Conservation (phyloP, 2,113 vertebrate genomes). For the Origma solitaria region DNA sequence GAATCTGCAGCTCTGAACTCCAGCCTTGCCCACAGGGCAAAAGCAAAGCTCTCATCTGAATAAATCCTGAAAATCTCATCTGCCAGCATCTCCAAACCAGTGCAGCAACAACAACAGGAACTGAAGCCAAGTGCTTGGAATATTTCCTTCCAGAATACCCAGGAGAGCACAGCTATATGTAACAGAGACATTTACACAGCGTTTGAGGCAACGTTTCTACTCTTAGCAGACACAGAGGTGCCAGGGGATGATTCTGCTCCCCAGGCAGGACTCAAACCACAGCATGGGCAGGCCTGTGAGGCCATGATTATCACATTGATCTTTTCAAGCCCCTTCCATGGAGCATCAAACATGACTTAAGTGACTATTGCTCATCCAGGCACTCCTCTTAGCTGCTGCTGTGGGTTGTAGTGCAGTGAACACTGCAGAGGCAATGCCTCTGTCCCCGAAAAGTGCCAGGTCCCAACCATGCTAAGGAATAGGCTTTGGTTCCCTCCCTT, state of each 20-base stretch:
- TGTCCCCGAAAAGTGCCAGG: neutral
- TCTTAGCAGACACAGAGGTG: neutral
- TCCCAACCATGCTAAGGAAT: accelerated
- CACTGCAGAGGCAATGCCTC: neutral
- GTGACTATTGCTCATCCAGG: neutral
- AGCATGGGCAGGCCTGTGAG: neutral
- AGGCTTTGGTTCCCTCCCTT: neutral
- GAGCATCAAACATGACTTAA: neutral
- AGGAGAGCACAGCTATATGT: neutral
- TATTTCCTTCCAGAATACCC: neutral
- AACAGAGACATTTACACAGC: neutral
- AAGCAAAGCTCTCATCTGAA: neutral
- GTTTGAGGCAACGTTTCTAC: neutral
- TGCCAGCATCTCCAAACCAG: neutral
- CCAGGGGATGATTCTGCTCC: neutral
- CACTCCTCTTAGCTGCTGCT: neutral
- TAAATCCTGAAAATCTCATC: constrained; percentile 7
- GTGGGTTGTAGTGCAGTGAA: neutral
- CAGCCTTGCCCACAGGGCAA: neutral
- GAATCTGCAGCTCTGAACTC: neutral
- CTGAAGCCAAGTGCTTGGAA: neutral
- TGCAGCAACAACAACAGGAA: neutral
- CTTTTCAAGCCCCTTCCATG: neutral
- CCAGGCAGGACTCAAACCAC: neutral
- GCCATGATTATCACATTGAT: neutral